Percentiles rank a stretch among this genome's conserved stretches.
phyloP scores from a whole-genome alignment of 2,888 invertebrate genomes.

The Melipona bicolor region DNA sequence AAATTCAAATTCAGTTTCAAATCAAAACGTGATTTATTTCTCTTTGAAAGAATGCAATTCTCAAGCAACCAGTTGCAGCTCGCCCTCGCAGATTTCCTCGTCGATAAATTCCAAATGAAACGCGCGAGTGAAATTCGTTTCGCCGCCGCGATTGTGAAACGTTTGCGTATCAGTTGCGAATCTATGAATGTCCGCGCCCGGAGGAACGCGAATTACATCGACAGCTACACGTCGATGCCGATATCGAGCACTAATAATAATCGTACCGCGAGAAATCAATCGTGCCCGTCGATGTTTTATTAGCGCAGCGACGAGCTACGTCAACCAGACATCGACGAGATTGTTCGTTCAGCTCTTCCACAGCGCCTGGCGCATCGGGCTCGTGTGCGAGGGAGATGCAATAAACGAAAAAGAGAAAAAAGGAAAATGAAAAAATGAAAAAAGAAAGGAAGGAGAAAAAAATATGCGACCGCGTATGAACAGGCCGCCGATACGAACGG shows the following conservation, averaged over 20 bases:
- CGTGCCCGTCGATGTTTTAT: conserved; percentile 39
- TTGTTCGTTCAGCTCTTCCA: conserved; percentile 37
- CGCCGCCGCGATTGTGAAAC: background rate
- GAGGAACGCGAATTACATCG: conserved; percentile 1
- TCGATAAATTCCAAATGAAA: background rate
- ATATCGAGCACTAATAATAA: conserved; percentile 22
- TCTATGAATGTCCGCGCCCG: background rate
- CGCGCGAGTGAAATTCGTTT: background rate
- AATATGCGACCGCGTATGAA: conserved; percentile 45
- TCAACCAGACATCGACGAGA: conserved; percentile 48
- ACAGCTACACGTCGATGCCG: background rate
- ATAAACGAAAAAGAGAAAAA: background rate
- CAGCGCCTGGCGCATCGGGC: background rate
- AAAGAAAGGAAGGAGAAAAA: conserved; percentile 8
- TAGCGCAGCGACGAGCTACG: conserved; percentile 21
- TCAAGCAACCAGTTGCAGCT: too few species aligned
- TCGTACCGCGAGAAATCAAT: conserved; percentile 35
- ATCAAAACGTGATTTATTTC: too few species aligned
- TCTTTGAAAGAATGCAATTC: too few species aligned
- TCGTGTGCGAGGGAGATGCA: background rate
- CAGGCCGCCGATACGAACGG: conserved; percentile 45
- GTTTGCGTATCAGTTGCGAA: background rate
- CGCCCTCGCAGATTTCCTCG: background rate
- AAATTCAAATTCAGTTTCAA: too few species aligned
- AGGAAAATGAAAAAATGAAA: too few species aligned